Evolutionary conservation across 2,888 invertebrate species (phyloP), one percentile per base, ranked within the genome.

Genomic region (Pheosia gnoma): DNA sequence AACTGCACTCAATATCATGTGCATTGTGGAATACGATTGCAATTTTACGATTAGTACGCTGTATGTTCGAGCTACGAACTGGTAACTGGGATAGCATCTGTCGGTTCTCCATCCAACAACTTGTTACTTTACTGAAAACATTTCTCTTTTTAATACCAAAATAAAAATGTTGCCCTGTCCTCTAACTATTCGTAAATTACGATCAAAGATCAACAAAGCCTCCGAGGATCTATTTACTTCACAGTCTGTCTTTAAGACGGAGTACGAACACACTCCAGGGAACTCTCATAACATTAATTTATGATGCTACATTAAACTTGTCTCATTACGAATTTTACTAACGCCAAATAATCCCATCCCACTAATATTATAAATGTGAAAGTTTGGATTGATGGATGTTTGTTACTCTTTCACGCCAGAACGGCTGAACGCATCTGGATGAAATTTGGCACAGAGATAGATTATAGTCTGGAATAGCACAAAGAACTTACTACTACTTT

Each of bases 231-330:
- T 85, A 86, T 87, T 87, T 81, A 80, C 84, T 86, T 83, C 82
- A 84, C 81, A 83, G 83, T 79, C 84, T 82, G 83, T 83, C 83
- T 84, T 84, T 85, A 85, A 87, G 83, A 84, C 83, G 80, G 82
- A 78, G 81, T 79, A 81, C 82, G 83, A 83, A 80, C 80, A 79
- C 84, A 84, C 84, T 81, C 84, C 67, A 58, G 84, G 81, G 85
- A 72, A 66, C 70, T 73, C 71, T 74, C 79, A 82, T 81, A 83
- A 81, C 84, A 83, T 85, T 84, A 84, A 85, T n/a, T 85, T 59
- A 62, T 67, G 61, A 59, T 58, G 67, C 25, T 45, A 13, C 57
- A 45, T 6, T 45, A 49, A 36, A 49, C 58, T n/a, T 58, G 5
- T 37, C 11, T 47, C 38, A 43, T 58, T n/a, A 38, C 45, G 36